A percentile compares a stretch with the other conserved stretches of the same genome.
Evolutionary conservation across 2,797 vertebrate genomes (phyloP).

Genomic region (Pelobates cultripes): DNA sequence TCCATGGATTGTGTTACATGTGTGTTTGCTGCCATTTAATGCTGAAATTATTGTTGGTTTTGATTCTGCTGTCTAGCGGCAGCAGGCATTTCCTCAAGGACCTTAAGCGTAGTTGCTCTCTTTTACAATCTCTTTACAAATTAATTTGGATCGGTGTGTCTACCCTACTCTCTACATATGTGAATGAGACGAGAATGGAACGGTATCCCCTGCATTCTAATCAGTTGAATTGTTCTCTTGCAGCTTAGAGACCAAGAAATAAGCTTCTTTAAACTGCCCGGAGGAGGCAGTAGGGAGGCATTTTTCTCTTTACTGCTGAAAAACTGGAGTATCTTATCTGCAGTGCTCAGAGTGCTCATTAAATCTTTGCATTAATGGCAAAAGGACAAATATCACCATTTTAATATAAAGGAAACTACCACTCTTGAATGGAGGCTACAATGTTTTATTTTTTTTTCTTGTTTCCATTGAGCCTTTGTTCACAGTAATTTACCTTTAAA

Average conservation of each 20-base stretch:
- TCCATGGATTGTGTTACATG: no score
- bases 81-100: background rate
- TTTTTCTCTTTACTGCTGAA: constrained; percentile 1
- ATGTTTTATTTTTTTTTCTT: no score
- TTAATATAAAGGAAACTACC: no score
- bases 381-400: no score
- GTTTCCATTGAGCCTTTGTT: no score
- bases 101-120: background rate
- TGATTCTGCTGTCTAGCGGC: background rate
- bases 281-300: constrained; percentile 22
- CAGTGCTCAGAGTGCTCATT: background rate
- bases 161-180: background rate
- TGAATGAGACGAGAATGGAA: background rate
- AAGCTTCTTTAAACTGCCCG: constrained; percentile 1
- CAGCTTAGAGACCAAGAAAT: constrained; percentile 11
- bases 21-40: background rate
- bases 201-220: background rate
- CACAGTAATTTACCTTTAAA: no score
- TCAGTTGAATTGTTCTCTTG: constrained; percentile 6
- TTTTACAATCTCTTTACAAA: background rate
- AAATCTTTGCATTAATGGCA: no score
- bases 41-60: background rate
- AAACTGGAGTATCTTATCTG: constrained; percentile 11
- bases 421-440: no score
- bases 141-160: constrained; percentile 8